Base-by-base conservation (phyloP, 37 sponge, comb jelly and placozoan genomes). In the Chondrilla cf. caribensis region DNA sequence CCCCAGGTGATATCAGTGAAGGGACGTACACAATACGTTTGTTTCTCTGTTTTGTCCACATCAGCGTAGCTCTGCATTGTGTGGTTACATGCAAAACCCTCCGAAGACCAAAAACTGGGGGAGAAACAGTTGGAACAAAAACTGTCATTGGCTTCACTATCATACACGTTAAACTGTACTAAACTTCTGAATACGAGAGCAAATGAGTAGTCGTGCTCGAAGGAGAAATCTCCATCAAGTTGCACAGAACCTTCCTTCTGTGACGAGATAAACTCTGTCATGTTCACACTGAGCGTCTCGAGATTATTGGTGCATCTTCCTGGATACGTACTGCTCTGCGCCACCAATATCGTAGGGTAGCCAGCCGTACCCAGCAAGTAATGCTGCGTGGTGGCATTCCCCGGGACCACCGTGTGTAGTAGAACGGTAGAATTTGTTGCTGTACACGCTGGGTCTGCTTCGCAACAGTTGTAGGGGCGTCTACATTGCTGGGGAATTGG, bases 141-240 rank as follows among this genome's bases (percentile, higher is more conserved):
- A 37, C 76, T 73, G 6, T 73, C 60, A 19, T 81, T 60, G 0
- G 70, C 58, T 41, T 68, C 78, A 3, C 60, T 65, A 8, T 44
- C 60, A 25, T 39, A 38, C 7, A 83, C 91, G 38, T 54, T 58
- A 43, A 85, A 87, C 41, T 87, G 86, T 22, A 91, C 84, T 38
- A 91, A 36, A 38, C 80, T 37, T 5, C 51, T 38, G 62, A 91
- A 85, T 35, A 87, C 66, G 28, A 91, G n/a, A 18, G 82, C 85
- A 33, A 91, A 59, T 8, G 91, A 58, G 26, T 84, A 81, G 24
- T 82, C 51, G 21, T 82, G 66, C 6, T 81, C 71, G 8, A 54
- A 25, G 0, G 51, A 37, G 24, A 73, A 39, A 47, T 47, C 25
- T 1, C 73, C 85, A 18, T 78, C 51, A 18, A 91, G 81, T 29